These are phyloP conservation scores for Hedya salicella DNA, from an alignment of 2,888 invertebrate genomes.

Conservation along the genomic window DNA sequence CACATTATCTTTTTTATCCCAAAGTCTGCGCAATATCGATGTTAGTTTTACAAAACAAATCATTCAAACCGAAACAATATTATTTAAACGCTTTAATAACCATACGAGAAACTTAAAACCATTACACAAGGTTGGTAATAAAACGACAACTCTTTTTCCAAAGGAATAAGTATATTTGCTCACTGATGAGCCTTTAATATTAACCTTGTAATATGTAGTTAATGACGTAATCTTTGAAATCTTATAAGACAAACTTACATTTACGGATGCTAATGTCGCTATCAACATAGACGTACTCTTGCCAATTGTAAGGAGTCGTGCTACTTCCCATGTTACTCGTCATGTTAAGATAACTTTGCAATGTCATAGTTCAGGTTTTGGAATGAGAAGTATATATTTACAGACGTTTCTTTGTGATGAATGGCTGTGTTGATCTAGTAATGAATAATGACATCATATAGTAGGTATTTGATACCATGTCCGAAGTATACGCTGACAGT, in stretches of 20 bases:
- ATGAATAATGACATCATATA: constrained; percentile 21
- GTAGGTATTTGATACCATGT: not conserved
- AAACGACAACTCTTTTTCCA: constrained; percentile 10
- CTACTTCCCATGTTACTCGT: not conserved
- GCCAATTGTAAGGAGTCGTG: not conserved
- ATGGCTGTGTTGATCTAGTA: constrained; percentile 25
- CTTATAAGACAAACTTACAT: constrained; percentile 21
- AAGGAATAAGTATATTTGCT: constrained; percentile 16
- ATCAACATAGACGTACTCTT: not conserved
- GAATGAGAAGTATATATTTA: not conserved
- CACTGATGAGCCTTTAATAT: constrained; percentile 39
- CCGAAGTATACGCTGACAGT: not conserved
- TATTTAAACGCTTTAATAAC: constrained; percentile 13
- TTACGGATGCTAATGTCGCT: constrained; percentile 1
- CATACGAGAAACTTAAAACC: constrained; percentile 11
- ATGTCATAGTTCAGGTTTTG: constrained; percentile 1
- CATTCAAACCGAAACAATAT: constrained; percentile 29
- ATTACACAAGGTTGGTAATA: constrained; percentile 19
- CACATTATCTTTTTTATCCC: no score
- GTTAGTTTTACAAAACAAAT: constrained; percentile 33
- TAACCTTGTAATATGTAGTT: constrained; percentile 30
- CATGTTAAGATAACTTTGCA: constrained; percentile 2
- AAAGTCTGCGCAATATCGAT: constrained; percentile 2
- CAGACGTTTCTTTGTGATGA: constrained; percentile 11
- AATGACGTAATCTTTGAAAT: constrained; percentile 38